Base-by-base conservation (phyloP, 2,797 vertebrate genomes). In the Bryconaethiops microstoma region DNA sequence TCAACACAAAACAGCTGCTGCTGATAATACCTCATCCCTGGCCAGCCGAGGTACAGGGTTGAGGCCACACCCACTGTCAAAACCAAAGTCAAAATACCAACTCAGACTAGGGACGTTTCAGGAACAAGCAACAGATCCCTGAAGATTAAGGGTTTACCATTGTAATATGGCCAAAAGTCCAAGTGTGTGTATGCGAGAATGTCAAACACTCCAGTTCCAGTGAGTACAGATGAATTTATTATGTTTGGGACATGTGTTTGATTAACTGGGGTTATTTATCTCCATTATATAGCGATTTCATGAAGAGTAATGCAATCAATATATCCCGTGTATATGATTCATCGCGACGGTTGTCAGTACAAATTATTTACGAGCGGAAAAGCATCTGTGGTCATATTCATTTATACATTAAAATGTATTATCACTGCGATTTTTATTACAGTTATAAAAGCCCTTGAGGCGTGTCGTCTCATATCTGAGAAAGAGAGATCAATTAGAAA, bases 361-460 rank as follows among this genome's bases (percentile, higher is more conserved):
- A 67, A 48, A 17, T 69, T 21, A 68, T 54, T 63, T 59, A 40
- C 17, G 42, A 74, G 13, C 50, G 14, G 48, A 79, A 76, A n/a
- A 59, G 25, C 23, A 45, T 72, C 39, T 71, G 69, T 76, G 68
- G 54, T 29, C 59, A 63, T 63, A 76, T 16, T 13, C n/a, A 76
- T 52, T 59, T 71, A 64, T 79, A n/a, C 35, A 63, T 55, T 59
- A 55, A 71, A 63, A 35, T 80, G 63, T 80, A 77, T 83, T 76
- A 77, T 80, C 52, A 73, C 45, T 42, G 14, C 52, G 60, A 67
- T 42, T 76, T 83, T 80, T 80, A 77, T 70, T 68, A 73, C 68
- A 35, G 59, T 23, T 17, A 52, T 76, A 67, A 83, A 79, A 71
- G 17, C 73, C 16, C 59, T 60, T 64, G 50, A 71, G 25, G 52